phyloP scores from a whole-genome alignment of 2,113 vertebrate genomes.

The Fregata magnificens region DNA sequence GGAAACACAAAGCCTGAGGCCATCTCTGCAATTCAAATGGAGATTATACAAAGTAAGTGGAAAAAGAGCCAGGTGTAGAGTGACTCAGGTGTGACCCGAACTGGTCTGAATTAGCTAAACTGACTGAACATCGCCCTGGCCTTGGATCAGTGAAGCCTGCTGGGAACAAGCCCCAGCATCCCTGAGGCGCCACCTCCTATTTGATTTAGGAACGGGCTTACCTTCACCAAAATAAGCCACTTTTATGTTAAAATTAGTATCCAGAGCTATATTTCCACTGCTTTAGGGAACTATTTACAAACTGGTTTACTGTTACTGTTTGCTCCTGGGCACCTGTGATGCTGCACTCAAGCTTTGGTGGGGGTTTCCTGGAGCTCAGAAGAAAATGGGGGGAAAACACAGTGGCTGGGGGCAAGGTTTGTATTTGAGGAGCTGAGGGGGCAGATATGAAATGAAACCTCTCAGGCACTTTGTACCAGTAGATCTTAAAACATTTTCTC shows the following conservation, averaged over 20 bases:
- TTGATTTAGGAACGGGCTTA: not conserved
- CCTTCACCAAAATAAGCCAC: not conserved
- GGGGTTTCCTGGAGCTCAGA: not conserved
- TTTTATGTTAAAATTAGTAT: not conserved
- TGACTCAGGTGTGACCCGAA: not conserved
- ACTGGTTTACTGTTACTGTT: not conserved
- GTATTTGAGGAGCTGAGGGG: not conserved
- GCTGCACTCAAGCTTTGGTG: not conserved
- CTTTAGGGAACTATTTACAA: not conserved
- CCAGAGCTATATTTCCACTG: not conserved
- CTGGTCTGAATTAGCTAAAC: not conserved
- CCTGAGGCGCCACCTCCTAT: not conserved
- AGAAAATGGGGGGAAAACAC: not conserved
- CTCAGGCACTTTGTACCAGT: not conserved
- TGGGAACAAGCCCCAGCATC: not conserved
- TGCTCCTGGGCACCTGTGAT: not conserved
- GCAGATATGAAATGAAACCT: not conserved
- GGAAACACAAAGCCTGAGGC: not conserved
- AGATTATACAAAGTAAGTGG: not conserved
- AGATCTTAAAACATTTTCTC: not conserved
- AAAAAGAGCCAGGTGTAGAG: not conserved
- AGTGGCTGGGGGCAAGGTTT: not conserved
- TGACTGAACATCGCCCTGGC: not conserved
- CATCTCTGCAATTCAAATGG: not conserved
- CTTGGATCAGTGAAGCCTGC: fast-evolving